These are phyloP conservation scores for Drosophila willistoni DNA, from an alignment of 1,140 invertebrate genomes.

Conservation along the genomic window DNA sequence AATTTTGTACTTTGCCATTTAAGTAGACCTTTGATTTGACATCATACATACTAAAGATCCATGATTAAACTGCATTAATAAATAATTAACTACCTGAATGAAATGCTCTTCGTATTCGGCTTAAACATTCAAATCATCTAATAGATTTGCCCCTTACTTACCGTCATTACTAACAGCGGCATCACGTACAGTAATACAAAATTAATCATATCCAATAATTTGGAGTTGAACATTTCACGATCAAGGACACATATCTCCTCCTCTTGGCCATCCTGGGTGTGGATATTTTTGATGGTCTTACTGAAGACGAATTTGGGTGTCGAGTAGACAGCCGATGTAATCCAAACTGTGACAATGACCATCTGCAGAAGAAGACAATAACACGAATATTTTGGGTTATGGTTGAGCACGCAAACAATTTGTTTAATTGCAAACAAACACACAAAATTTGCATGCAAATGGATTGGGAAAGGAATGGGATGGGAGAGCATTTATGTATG, in stretches of 20 bases:
- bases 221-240: conserved; percentile 89
- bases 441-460: conserved; percentile 53
- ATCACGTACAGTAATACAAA: conserved; percentile 90
- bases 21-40: too few relatives aligned
- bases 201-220: conserved; percentile 90
- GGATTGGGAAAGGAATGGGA: neutral
- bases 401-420: conserved; percentile 58
- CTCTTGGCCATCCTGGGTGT: conserved; percentile 84
- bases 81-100: too few relatives aligned
- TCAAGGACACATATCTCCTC: conserved; percentile 90
- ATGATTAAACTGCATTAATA: too few relatives aligned
- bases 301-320: conserved; percentile 90
- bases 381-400: conserved; percentile 20
- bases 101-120: too few relatives aligned
- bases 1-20: too few relatives aligned
- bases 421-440: conserved; percentile 60
- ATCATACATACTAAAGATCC: too few relatives aligned
- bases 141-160: conserved; percentile 80
- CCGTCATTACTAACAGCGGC: conserved; percentile 89
- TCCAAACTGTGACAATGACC: conserved; percentile 90
- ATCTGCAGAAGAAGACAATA: conserved; percentile 84
- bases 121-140: too few relatives aligned
- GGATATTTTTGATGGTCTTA: conserved; percentile 86
- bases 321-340: conserved; percentile 89
- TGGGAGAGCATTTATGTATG: conserved; percentile 23